These are phyloP conservation scores for Lithobates pipiens DNA, from an alignment of 2,797 vertebrate species.

Conservation along the genomic window DNA sequence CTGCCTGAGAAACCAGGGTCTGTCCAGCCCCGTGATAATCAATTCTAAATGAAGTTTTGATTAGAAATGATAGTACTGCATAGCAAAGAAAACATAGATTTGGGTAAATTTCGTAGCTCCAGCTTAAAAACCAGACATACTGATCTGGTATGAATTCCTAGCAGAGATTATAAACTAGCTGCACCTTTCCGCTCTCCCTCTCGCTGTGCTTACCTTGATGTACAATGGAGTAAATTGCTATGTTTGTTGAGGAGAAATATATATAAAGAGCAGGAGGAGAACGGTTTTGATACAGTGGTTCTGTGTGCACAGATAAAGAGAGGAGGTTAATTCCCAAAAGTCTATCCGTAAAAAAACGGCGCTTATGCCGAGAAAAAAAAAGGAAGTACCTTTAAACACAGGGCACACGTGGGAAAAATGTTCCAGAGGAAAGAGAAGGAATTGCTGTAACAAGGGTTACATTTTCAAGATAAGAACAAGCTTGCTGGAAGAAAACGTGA, in stretches of 20 bases:
- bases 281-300: slow-evolving; percentile 22
- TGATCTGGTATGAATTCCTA: background rate
- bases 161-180: slow-evolving; percentile 10
- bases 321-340: slow-evolving; percentile 37
- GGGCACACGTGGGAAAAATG: slow-evolving; percentile 6
- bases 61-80: no score
- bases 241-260: slow-evolving; percentile 12
- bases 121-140: no score
- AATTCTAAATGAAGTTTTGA: no score
- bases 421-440: background rate
- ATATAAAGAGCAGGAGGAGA: slow-evolving; percentile 27
- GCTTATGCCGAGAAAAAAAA: background rate
- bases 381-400: background rate
- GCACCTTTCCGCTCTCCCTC: slow-evolving; percentile 11
- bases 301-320: slow-evolving; percentile 18
- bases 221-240: slow-evolving; percentile 16
- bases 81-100: no score
- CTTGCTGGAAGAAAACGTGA: background rate
- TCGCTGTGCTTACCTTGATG: slow-evolving; percentile 26
- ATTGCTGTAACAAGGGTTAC: slow-evolving; percentile 17
- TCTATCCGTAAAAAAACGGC: slow-evolving; percentile 17
- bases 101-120: no score
- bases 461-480: slow-evolving; percentile 16
- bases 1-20: no score
- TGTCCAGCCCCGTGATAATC: no score